Base-by-base conservation (phyloP, 2,888 invertebrate genomes). In the Choreutis nemorana region DNA sequence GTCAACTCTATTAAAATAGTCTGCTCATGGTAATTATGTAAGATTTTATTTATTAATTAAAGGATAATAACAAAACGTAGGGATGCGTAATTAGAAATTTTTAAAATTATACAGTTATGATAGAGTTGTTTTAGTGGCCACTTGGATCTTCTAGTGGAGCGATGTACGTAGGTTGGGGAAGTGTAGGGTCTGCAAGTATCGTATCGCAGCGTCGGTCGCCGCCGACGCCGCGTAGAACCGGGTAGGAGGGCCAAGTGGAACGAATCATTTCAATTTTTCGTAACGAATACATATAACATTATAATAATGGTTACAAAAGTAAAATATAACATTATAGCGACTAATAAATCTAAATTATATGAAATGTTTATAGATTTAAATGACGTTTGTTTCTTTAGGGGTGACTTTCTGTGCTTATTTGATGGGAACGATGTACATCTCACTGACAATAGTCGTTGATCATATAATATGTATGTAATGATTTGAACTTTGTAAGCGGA, bases 61-160 rank as follows among this genome's bases (percentile, higher is more conserved):
- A 77, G 44, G 72, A 77, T 78, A 77, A 77, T 77, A 78, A 77
- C 71, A 72, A 77, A 68, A 73, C 62, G 75, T 78, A 78, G 78
- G 63, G 60, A 73, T 70, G 78, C 78, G 75, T 78, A 77, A 78
- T 77, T 78, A 78, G 78, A 73, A 54, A 66, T 77, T 78, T 78
- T 77, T 75, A 77, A 78, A 77, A 75, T 75, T 77, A 78, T 78
- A 77, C 77, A 75, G 75, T 78, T 73, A 78, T 66, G 58, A 73
- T 78, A 77, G 70, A 61, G 64, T 72, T 65, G 63, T 59, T 61
- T 66, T 61, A 42, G 52, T 55, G 61, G 59, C 48, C 59, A 53
- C 56, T 55, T 53, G 66, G 60, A 42, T 39, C 56, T 44, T 47
- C 56, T 38, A 41, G 44, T 45, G 34, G 42, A 32, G 41, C 31